A percentile compares a stretch with the other conserved stretches of the same genome.
phyloP scores from a whole-genome alignment of 2,113 vertebrate genomes.

The Spizaetus ornatus region DNA sequence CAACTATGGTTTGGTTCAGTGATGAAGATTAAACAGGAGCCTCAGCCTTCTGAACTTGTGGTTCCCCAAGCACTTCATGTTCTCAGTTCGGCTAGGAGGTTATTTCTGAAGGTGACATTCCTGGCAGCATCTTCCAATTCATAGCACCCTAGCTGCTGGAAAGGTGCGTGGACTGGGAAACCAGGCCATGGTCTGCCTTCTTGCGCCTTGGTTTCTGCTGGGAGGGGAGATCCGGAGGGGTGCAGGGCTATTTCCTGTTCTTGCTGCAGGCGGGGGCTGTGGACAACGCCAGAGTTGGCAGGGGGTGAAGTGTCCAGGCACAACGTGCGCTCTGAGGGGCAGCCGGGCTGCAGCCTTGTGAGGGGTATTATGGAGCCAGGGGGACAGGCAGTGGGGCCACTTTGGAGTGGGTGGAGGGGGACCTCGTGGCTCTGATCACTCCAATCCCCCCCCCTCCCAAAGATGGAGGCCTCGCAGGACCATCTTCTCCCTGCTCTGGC shows the following conservation, averaged over 20 bases:
- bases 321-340: neutral
- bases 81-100: neutral
- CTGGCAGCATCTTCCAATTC: neutral
- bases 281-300: neutral
- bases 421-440: neutral
- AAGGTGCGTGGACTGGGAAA: neutral
- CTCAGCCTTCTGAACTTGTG: neutral
- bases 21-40: neutral
- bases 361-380: accelerated
- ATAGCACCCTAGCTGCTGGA: neutral
- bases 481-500: slow-evolving; percentile 7
- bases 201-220: neutral
- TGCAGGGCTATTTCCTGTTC: accelerated
- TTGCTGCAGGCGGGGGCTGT: accelerated
- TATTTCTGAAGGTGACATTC: slow-evolving; percentile 43
- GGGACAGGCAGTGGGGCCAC: neutral
- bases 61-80: neutral
- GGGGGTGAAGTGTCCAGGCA: neutral
- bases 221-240: accelerated
- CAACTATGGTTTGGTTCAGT: slow-evolving; percentile 17
- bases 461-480: neutral
- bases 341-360: neutral
- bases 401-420: neutral
- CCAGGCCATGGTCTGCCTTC: neutral
- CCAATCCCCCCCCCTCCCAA: neutral